Conservation (phyloP, 2,113 vertebrate species). For the Rhinogobius similis region DNA sequence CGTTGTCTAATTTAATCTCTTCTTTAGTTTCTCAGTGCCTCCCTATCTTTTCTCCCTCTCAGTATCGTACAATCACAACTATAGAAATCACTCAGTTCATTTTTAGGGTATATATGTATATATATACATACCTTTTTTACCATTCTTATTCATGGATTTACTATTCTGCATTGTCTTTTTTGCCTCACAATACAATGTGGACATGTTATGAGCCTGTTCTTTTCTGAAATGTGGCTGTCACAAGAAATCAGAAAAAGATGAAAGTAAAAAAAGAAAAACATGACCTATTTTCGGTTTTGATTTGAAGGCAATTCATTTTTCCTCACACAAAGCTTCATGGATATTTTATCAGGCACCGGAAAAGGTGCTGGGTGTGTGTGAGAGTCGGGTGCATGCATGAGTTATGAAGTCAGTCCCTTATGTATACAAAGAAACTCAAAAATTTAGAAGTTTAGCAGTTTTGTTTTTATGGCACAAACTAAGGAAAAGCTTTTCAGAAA, state of each 20-base stretch:
- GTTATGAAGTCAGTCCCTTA: slow-evolving; percentile 19
- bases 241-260: slow-evolving; percentile 34
- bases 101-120: not conserved
- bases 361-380: slow-evolving; percentile 27
- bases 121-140: no score
- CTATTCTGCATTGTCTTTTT: not conserved
- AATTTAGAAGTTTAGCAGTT: slow-evolving; percentile 3
- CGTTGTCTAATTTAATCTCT: not conserved
- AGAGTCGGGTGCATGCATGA: slow-evolving; percentile 17
- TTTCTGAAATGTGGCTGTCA: slow-evolving; percentile 39
- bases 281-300: slow-evolving; percentile 51
- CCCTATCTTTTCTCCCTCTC: not conserved
- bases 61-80: not conserved
- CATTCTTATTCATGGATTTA: not conserved
- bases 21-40: not conserved
- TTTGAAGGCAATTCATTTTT: slow-evolving; percentile 28
- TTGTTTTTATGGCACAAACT: not conserved
- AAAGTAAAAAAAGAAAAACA: slow-evolving; percentile 30
- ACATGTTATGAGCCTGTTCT: slow-evolving; percentile 11
- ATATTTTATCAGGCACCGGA: slow-evolving; percentile 49
- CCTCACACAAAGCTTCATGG: slow-evolving; percentile 33
- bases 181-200: slow-evolving; percentile 12
- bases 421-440: slow-evolving; percentile 8
- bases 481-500: not conserved
- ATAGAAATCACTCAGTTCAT: not conserved